phyloP scores from a whole-genome alignment of 2,888 invertebrate genomes.

The Cerastis leucographa region DNA sequence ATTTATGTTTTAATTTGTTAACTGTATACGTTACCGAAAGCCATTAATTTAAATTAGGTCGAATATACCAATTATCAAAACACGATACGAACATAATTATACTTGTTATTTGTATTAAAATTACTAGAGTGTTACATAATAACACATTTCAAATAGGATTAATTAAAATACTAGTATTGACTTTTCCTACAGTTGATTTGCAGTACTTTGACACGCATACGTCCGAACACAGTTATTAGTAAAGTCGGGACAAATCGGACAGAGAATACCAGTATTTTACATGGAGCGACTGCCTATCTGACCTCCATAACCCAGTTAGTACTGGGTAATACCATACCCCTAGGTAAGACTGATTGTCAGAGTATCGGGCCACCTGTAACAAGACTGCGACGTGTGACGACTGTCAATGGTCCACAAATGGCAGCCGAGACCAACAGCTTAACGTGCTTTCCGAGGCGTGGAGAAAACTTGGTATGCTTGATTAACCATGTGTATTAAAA shows the following conservation, averaged over 20 bases:
- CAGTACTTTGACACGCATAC: not conserved
- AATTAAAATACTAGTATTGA: not conserved
- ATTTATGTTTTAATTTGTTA: not conserved
- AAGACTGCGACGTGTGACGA: too few relatives aligned
- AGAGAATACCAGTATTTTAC: too few relatives aligned
- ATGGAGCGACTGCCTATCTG: too few relatives aligned
- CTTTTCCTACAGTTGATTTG: not conserved
- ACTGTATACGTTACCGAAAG: not conserved
- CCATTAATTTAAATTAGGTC: conserved; percentile 1
- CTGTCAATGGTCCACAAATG: too few relatives aligned
- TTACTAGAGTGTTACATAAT: not conserved
- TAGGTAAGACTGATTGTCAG: too few relatives aligned
- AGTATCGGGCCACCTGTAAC: too few relatives aligned
- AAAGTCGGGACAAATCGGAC: too few relatives aligned
- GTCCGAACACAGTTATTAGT: not conserved
- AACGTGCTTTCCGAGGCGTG: too few relatives aligned
- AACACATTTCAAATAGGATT: not conserved
- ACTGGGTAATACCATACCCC: too few relatives aligned
- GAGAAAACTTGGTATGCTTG: too few relatives aligned
- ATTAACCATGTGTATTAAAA: not conserved
- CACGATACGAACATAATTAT: not conserved
- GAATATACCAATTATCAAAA: not conserved
- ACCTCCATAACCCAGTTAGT: too few relatives aligned
- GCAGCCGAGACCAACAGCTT: too few relatives aligned
- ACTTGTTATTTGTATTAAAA: not conserved